A percentile compares a stretch with the other conserved stretches of the same genome.
phyloP scores from a whole-genome alignment of 2,113 vertebrate genomes.

The Gorsachius goisagi region DNA sequence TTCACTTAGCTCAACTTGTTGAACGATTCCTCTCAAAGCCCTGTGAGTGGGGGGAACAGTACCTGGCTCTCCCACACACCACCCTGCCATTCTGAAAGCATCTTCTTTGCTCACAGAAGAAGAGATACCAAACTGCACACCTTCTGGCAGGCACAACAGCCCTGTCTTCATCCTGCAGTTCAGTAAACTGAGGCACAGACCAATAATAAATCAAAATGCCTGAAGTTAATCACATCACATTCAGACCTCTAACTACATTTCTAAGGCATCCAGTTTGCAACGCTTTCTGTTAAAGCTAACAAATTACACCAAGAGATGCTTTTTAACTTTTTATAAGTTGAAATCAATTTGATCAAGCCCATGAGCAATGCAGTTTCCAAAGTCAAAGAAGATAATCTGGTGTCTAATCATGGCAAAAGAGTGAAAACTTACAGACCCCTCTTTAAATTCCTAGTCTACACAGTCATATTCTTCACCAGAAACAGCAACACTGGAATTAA shows the following conservation, averaged over 20 bases:
- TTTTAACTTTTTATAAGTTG: neutral
- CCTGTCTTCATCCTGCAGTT: neutral
- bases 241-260: neutral
- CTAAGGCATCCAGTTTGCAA: neutral
- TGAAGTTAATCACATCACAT: neutral
- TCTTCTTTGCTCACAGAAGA: neutral
- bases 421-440: neutral
- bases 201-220: neutral
- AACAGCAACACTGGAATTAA: neutral
- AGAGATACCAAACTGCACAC: neutral
- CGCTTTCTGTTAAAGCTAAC: neutral
- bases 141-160: neutral
- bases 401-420: neutral
- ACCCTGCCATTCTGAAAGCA: fast-evolving
- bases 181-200: neutral
- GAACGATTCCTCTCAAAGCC: neutral
- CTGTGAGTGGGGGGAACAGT: neutral
- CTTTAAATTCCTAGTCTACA: neutral
- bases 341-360: neutral
- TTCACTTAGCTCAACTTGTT: neutral
- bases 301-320: neutral
- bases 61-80: neutral
- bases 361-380: neutral
- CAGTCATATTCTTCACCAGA: neutral
- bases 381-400: neutral